Evolutionary conservation across 2,113 vertebrate species (phyloP).

Genomic region (Abramis brama): DNA sequence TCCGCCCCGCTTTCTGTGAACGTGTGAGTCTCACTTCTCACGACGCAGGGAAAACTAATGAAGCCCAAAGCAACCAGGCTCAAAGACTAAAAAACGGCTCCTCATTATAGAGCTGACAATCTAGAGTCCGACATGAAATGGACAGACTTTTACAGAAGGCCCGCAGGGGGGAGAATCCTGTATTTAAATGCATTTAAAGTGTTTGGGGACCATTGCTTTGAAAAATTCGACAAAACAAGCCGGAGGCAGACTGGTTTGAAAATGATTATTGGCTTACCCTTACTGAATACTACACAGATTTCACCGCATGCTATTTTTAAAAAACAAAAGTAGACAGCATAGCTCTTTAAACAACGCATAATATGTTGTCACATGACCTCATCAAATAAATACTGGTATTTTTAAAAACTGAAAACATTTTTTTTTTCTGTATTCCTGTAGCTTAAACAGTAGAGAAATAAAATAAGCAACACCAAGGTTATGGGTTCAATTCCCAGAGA

Average conservation of each 20-base stretch:
- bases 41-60: constrained; percentile 81
- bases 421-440: no score
- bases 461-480: no score
- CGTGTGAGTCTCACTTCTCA: constrained; percentile 56
- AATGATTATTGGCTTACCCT: neutral
- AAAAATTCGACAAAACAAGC: neutral
- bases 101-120: constrained; percentile 74
- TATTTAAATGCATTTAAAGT: constrained; percentile 53
- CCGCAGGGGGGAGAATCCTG: constrained; percentile 46
- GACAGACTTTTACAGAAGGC: constrained; percentile 58
- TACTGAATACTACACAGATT: neutral
- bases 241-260: neutral
- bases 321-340: neutral
- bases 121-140: constrained; percentile 64
- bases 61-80: constrained; percentile 81
- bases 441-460: no score
- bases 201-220: constrained; percentile 22
- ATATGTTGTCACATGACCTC: neutral
- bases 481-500: no score
- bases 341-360: no score
- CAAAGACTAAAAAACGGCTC: constrained; percentile 72
- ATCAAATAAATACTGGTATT: constrained; percentile 7
- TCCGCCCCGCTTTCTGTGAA: constrained; percentile 69
- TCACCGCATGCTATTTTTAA: neutral
- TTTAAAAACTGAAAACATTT: no score